phyloP scores from a whole-genome alignment of 2,888 invertebrate genomes.

The Pyrocoelia pectoralis region DNA sequence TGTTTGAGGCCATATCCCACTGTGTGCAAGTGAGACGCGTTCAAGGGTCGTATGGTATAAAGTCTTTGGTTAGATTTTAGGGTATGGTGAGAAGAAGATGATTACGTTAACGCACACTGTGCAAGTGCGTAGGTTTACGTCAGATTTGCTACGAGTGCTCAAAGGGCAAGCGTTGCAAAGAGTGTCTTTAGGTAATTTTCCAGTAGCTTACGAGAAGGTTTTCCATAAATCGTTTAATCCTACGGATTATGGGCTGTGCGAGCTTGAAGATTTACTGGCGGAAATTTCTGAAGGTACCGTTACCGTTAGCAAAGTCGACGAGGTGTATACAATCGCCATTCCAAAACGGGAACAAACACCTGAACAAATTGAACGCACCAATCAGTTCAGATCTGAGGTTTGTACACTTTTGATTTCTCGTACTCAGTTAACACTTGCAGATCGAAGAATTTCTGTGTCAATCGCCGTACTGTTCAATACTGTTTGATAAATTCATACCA shows the following conservation, averaged over 20 bases:
- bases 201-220: conserved; percentile 60
- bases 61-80: conserved; percentile 74
- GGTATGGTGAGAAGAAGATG: conserved; percentile 85
- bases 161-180: conserved; percentile 84
- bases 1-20: conserved; percentile 85
- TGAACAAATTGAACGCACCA: conserved; percentile 84
- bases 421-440: not conserved
- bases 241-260: conserved; percentile 88
- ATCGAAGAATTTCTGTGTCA: conserved; percentile 81
- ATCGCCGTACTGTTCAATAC: conserved; percentile 85
- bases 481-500: conserved; percentile 92
- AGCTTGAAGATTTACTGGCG: conserved; percentile 79
- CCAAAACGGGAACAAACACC: conserved; percentile 86
- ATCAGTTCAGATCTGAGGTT: conserved; percentile 85
- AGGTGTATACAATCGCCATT: conserved; percentile 73
- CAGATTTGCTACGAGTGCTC: conserved; percentile 88
- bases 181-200: conserved; percentile 74
- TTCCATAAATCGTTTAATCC: conserved; percentile 68
- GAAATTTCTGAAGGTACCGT: conserved; percentile 77
- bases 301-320: conserved; percentile 64
- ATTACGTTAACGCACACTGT: conserved; percentile 89
- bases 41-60: too few relatives aligned
- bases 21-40: conserved; percentile 83
- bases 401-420: conserved; percentile 39
- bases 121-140: conserved; percentile 89